Percentiles rank a stretch among this genome's conserved stretches.
Evolutionary conservation across 2,797 vertebrate genomes (phyloP).

Genomic region (Sebastiscus tertius): DNA sequence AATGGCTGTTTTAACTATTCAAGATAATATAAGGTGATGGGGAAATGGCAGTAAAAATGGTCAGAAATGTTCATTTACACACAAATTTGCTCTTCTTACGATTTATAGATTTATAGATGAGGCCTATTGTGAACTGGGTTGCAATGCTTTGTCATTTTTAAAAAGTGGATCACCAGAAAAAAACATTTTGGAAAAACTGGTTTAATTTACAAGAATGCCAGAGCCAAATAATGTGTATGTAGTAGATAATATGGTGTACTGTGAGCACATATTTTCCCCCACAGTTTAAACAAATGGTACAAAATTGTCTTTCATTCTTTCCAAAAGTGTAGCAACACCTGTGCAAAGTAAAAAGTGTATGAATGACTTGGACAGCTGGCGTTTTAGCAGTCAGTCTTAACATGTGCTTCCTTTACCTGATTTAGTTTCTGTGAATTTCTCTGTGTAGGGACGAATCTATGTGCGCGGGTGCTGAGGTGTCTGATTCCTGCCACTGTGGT

Average conservation of each 20-base stretch:
- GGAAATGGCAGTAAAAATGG: no score
- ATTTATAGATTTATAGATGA: no score
- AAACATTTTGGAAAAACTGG: neutral
- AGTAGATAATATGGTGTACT: neutral
- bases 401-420: neutral
- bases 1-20: no score
- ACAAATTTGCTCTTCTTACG: no score
- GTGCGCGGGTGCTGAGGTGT: constrained; percentile 87
- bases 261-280: neutral
- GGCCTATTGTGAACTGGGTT: no score
- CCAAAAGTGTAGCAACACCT: neutral
- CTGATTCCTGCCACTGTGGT: constrained; percentile 88
- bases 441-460: constrained; percentile 64
- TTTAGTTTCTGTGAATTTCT: constrained; percentile 1
- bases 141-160: no score
- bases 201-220: neutral
- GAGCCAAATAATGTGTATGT: neutral
- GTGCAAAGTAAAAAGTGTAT: neutral
- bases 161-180: no score
- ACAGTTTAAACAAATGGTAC: neutral
- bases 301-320: neutral
- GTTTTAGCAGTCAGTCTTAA: neutral
- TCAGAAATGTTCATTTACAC: no score
- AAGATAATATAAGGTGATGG: no score
- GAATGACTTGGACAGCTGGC: neutral